Base-by-base conservation (phyloP, 92 coral and sea anemone genomes). In the Diadumene lineata region DNA sequence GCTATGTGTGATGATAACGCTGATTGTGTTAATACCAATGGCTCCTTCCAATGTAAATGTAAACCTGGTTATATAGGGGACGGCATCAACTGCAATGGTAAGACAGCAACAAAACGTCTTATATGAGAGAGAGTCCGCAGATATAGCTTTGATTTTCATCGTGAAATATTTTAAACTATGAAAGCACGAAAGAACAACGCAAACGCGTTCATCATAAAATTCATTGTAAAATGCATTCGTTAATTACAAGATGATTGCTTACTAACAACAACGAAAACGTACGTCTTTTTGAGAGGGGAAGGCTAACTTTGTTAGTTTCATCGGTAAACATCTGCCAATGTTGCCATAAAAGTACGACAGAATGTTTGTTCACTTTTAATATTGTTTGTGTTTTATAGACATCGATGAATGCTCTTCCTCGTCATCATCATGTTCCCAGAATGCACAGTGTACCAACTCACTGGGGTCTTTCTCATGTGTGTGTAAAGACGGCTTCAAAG, bases 41-140 rank as follows among this genome's bases (percentile, higher is more conserved):
- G 97, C 16, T 91, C 97, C 0, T 88, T 81, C 74, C 75, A 32
- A 51, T 92, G 97, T 50, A 56, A 69, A 53, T 92, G 97, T 76
- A 62, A 22, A 16, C 76, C 50, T 30, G 97, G 97, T 0, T 88
- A 82, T 29, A 68, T 43, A 61, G 82, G 78, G 11, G 81, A 85
- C 53, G 93, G 86, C 18, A 57, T 60, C 61, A 64, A 79, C 32
- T 92, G 97, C 50, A 63, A 84, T 46, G 87, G 96, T 90, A 60
- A 69, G 69, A 34, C 9, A 18, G 26, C 28, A 6, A 60, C 28
- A 1, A 22, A 24, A 22, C 2, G 3, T 18, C 2, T 18, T 58
- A 58, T 21, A 1, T 24, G 26, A n/a, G n/a, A n/a, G n/a, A n/a
- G n/a, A n/a, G n/a, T n/a, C n/a, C n/a, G n/a, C n/a, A n/a, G n/a